Evolutionary conservation across 2,113 vertebrate genomes (phyloP).

Genomic region (Anolis sagrei): DNA sequence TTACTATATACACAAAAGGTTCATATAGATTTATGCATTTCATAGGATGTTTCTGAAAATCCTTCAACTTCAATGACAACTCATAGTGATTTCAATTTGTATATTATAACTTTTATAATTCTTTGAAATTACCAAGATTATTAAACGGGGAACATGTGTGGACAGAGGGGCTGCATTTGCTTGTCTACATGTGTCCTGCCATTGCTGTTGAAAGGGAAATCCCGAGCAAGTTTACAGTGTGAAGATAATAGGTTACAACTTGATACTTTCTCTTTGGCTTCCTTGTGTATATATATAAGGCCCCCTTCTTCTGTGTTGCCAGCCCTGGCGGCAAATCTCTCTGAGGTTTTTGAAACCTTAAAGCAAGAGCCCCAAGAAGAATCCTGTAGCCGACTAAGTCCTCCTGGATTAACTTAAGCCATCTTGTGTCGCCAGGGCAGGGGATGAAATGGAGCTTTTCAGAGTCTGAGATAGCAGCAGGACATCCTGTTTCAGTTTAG

Average conservation of each 20-base stretch:
- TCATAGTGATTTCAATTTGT: no score
- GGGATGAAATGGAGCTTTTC: conserved; percentile 63
- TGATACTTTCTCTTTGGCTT: conserved; percentile 38
- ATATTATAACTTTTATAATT: neutral
- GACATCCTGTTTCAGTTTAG: conserved; percentile 86
- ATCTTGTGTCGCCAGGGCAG: conserved; percentile 55
- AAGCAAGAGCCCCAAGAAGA: conserved; percentile 45
- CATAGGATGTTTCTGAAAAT: neutral
- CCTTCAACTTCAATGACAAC: neutral
- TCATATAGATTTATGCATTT: neutral
- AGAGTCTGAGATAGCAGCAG: conserved; percentile 78
- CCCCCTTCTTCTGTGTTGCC: conserved; percentile 22
- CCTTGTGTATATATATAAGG: conserved; percentile 31
- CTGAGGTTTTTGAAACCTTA: conserved; percentile 49
- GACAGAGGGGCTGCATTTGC: neutral
- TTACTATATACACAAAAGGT: no score
- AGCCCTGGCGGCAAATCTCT: conserved; percentile 42
- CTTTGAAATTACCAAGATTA: neutral
- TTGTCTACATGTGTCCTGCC: neutral
- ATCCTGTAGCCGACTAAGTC: conserved; percentile 62
- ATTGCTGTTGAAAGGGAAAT: neutral
- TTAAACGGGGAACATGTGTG: neutral
- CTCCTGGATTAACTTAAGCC: conserved; percentile 81
- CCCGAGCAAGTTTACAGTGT: conserved; percentile 46
- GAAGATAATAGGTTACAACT: conserved; percentile 57